Evolutionary conservation across 1,140 invertebrate species (phyloP).

Genomic region (Drusus annulatus): DNA sequence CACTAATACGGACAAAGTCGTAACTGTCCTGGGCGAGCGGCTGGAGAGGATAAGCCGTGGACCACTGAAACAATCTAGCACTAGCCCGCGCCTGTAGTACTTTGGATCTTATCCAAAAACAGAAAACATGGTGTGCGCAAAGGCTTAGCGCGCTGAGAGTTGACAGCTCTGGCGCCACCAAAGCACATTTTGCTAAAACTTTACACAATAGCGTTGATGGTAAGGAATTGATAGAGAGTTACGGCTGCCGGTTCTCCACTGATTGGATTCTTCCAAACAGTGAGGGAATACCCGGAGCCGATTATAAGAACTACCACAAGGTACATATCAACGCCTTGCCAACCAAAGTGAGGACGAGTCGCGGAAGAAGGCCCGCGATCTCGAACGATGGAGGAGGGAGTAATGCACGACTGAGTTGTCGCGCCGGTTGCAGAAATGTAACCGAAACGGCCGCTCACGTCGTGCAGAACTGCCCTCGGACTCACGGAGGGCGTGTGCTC

Average conservation of each 20-base stretch:
- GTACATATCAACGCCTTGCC: background rate
- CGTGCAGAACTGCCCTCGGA: slow-evolving; percentile 63
- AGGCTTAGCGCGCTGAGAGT: background rate
- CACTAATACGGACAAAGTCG: background rate
- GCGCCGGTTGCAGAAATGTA: slow-evolving; percentile 60
- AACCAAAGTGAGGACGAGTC: slow-evolving; percentile 22
- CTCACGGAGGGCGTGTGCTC: slow-evolving; percentile 61
- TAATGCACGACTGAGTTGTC: slow-evolving; percentile 49
- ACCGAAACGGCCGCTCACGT: slow-evolving; percentile 63
- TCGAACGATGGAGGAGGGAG: background rate
- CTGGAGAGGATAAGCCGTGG: slow-evolving; percentile 49
- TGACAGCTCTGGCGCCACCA: background rate
- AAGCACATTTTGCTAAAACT: slow-evolving; percentile 37
- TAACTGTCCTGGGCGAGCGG: background rate
- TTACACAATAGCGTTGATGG: slow-evolving; percentile 58
- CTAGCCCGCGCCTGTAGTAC: slow-evolving; percentile 45
- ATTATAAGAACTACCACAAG: background rate
- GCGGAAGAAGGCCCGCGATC: background rate
- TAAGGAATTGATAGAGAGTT: slow-evolving; percentile 54
- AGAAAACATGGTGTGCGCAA: slow-evolving; percentile 49
- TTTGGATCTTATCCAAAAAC: slow-evolving; percentile 46
- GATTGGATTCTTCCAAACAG: slow-evolving; percentile 9
- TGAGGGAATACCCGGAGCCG: background rate
- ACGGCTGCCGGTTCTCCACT: slow-evolving; percentile 40
- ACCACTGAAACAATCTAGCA: slow-evolving; percentile 60